Conservation (phyloP, 2,888 invertebrate species). For the Poecilus cupreus region DNA sequence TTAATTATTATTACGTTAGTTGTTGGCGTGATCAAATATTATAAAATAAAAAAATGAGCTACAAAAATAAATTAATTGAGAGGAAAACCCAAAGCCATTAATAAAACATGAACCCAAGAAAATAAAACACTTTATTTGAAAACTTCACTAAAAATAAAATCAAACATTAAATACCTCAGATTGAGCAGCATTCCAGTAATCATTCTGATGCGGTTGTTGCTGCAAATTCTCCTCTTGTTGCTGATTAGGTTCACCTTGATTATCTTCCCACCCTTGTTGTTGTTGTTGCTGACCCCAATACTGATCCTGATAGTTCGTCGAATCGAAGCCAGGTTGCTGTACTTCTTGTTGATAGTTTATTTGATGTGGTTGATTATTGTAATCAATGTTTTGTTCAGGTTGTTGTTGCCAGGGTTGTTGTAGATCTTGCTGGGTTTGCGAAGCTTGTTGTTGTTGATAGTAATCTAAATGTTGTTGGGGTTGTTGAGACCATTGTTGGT, state of each 20-base stretch:
- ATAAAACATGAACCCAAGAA: too few relatives aligned
- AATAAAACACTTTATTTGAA: neutral
- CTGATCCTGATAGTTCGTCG: slow-evolving; percentile 49
- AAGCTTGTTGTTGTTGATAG: slow-evolving; percentile 62
- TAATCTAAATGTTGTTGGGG: slow-evolving; percentile 64
- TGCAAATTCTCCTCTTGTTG: slow-evolving; percentile 64
- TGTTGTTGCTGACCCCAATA: slow-evolving; percentile 65
- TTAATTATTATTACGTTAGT: too few relatives aligned
- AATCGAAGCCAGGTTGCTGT: slow-evolving; percentile 59
- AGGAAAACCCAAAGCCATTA: too few relatives aligned
- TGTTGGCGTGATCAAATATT: too few relatives aligned
- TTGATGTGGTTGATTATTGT: slow-evolving; percentile 57
- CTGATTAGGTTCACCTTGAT: slow-evolving; percentile 55
- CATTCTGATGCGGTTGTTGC: slow-evolving; percentile 65
- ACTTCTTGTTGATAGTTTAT: slow-evolving; percentile 56
- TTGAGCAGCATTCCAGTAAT: slow-evolving; percentile 69
- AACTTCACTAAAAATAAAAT: too few relatives aligned
- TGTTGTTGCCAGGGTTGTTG: slow-evolving; percentile 61
- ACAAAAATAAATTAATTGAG: too few relatives aligned
- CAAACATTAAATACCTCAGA: slow-evolving; percentile 67
- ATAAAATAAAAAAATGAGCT: too few relatives aligned
- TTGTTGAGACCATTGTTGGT: slow-evolving; percentile 65
- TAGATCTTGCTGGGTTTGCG: slow-evolving; percentile 63
- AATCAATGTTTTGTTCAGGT: slow-evolving; percentile 43
- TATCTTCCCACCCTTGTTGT: slow-evolving; percentile 62